These are phyloP conservation scores for Pipistrellus nathusii DNA, from an alignment of 2,797 vertebrate genomes.

Conservation along the genomic window DNA sequence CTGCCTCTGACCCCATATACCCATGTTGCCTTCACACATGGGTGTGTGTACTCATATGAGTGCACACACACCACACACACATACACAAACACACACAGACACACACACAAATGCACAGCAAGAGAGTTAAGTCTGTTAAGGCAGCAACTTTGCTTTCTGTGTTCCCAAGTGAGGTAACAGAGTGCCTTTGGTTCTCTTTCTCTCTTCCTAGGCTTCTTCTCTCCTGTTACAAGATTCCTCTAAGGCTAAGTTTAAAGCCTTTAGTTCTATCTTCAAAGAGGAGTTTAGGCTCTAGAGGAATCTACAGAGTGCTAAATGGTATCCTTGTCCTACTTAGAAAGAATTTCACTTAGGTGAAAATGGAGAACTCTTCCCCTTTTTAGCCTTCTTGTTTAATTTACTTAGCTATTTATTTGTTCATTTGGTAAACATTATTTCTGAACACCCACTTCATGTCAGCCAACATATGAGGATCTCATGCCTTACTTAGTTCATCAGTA, in stretches of 20 bases:
- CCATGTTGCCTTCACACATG: rapidly evolving
- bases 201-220: background rate
- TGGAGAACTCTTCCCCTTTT: background rate
- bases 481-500: background rate
- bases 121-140: background rate
- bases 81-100: no score
- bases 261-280: background rate
- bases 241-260: background rate
- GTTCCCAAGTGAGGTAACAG: background rate
- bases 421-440: background rate
- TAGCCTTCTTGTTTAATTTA: background rate
- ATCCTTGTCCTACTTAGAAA: constrained; percentile 30
- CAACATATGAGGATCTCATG: background rate
- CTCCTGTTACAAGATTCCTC: background rate
- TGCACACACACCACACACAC: no score
- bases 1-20: background rate
- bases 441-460: background rate
- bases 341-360: constrained; percentile 37
- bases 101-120: background rate
- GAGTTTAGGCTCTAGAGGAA: background rate
- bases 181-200: background rate
- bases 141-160: background rate
- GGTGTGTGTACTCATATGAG: background rate
- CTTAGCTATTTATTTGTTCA: background rate
- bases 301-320: background rate